These are phyloP conservation scores for Neoascia interrupta DNA, from an alignment of 2,888 invertebrate species.

Conservation along the genomic window DNA sequence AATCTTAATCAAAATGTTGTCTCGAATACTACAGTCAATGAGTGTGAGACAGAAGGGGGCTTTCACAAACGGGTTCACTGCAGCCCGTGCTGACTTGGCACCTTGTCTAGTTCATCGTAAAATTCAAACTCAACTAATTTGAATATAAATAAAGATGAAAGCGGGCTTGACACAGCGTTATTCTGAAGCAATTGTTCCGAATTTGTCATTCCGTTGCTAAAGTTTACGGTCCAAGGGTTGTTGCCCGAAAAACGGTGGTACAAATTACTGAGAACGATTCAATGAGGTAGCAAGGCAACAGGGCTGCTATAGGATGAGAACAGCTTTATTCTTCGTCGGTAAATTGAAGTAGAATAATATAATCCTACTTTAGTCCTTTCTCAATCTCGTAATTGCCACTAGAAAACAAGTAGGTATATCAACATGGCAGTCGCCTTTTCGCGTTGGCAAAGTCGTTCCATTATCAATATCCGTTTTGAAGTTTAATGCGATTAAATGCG, in stretches of 20 bases:
- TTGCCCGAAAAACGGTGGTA: slow-evolving; percentile 10
- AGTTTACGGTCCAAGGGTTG: slow-evolving; percentile 44
- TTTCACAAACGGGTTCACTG: neutral
- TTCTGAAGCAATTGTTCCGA: slow-evolving; percentile 45
- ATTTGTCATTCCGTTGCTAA: slow-evolving; percentile 49
- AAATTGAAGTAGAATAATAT: neutral
- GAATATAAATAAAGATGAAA: slow-evolving; percentile 60
- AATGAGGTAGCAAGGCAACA: slow-evolving; percentile 24
- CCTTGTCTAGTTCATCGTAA: slow-evolving; percentile 44
- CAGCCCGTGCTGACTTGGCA: slow-evolving; percentile 18
- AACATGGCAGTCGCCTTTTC: neutral
- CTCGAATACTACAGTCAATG: neutral
- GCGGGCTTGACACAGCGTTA: slow-evolving; percentile 34
- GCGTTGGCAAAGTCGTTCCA: too few relatives aligned
- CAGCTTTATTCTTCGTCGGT: neutral
- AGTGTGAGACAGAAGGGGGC: neutral
- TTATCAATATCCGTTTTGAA: slow-evolving; percentile 33
- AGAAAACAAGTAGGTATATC: too few relatives aligned
- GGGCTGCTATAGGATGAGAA: neutral
- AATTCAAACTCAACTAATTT: slow-evolving; percentile 63
- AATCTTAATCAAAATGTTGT: slow-evolving; percentile 35
- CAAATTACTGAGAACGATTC: slow-evolving; percentile 38
- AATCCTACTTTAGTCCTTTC: slow-evolving; percentile 15
- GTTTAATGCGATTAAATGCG: slow-evolving; percentile 34
- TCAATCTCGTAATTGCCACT: slow-evolving; percentile 27